Evolutionary conservation across 2,888 invertebrate species (phyloP), one percentile per base, ranked within the genome.

Genomic region (Cactoblastis cactorum): DNA sequence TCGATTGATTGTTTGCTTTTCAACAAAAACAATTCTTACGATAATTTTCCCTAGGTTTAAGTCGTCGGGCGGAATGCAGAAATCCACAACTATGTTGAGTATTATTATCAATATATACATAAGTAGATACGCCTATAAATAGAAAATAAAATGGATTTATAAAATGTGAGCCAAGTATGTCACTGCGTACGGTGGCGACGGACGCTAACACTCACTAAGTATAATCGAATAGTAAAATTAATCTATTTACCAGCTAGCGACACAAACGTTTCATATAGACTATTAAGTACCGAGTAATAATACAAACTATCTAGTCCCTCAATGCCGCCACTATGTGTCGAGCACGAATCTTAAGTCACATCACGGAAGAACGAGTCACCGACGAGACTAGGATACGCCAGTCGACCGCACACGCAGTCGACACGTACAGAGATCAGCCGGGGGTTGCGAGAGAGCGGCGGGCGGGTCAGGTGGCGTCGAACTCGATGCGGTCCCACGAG

Each of bases 401-500:
- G 49, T 56, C 66, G 62, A 58, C 50, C 56, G 63, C 71, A 67
- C 70, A 72, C 71, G 71, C 68, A 53, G 76, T 71, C 55, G 52
- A 34, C 41, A 22, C 8, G n/a, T 17, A 12, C 11, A 32, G 77
- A 76, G 77, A 76, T 73, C 76, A 62, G 65, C 50, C 56, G 53
- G 62, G 62, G 60, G 54, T 50, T 39, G 56, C 50, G 49, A 52
- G 58, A 48, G 53, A 45, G 46, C 50, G 50, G 33, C 37, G 59
- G 53, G 63, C 57, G 71, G 71, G 90, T 90, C 90, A 90, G 65
- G 90, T 89, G 79, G 94, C 92, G 73, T 94, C 93, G 78, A 92
- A 94, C 81, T 95, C 95, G 62, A 94, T 91, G 73, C 92, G 93
- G 76, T 95, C 95, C 95, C 95, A 96, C 12, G 93, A 92, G 65